A percentile compares a stretch with the other conserved stretches of the same genome.
These are phyloP conservation scores for Ganaspis brasiliensis DNA, from an alignment of 2,888 invertebrate genomes.

Conservation along the genomic window DNA sequence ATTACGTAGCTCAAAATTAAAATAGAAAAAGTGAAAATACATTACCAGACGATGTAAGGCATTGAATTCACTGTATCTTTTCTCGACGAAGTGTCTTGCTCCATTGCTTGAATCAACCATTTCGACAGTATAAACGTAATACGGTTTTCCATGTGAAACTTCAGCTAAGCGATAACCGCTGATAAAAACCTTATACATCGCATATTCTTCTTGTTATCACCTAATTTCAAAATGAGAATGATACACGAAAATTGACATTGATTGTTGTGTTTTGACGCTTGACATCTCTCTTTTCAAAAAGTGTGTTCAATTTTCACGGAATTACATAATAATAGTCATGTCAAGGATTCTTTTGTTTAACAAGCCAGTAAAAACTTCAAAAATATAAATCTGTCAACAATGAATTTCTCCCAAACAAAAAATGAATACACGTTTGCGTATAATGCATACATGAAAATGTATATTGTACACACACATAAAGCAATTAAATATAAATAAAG, in stretches of 20 bases:
- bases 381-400: conserved; percentile 12
- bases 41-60: conserved; percentile 82
- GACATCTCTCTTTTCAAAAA: neutral
- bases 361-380: neutral
- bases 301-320: neutral
- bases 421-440: neutral
- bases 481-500: neutral
- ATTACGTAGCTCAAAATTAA: too few species aligned
- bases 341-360: neutral
- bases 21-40: too few species aligned
- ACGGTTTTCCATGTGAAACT: conserved; percentile 79
- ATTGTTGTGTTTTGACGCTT: neutral
- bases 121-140: conserved; percentile 81
- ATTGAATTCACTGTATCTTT: conserved; percentile 83
- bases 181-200: conserved; percentile 79
- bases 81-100: conserved; percentile 80
- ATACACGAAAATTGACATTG: conserved; percentile 69
- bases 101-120: conserved; percentile 75
- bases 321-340: neutral
- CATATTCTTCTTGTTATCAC: conserved; percentile 66
- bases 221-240: conserved; percentile 47
- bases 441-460: too few species aligned
- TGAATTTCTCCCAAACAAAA: conserved; percentile 5
- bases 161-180: conserved; percentile 79
- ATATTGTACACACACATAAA: neutral